These are phyloP conservation scores for Chiloscyllium punctatum DNA, from an alignment of 2,797 vertebrate species.

Conservation along the genomic window DNA sequence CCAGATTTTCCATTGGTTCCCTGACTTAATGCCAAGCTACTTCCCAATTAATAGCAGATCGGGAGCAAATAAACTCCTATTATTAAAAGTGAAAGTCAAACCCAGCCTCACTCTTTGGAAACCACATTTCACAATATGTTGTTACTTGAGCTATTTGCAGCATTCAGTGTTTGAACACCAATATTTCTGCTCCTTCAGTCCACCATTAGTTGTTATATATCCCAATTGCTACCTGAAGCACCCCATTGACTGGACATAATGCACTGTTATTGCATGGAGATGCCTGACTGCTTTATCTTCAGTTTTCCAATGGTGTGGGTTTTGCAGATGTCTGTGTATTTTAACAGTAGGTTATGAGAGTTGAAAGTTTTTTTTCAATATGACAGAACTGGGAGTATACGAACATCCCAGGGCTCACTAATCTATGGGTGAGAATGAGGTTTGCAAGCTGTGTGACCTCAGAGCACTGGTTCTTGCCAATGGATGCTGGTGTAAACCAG, in stretches of 20 bases:
- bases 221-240: background rate
- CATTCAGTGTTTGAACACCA: background rate
- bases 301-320: background rate
- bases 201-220: background rate
- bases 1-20: background rate
- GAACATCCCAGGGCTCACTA: background rate
- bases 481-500: background rate
- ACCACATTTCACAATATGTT: background rate
- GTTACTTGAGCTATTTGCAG: background rate
- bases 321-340: background rate
- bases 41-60: background rate
- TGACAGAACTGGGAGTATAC: background rate
- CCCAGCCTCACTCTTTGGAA: background rate
- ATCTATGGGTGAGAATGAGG: background rate
- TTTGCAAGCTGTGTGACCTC: background rate
- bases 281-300: background rate
- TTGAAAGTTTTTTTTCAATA: background rate
- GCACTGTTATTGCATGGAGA: background rate
- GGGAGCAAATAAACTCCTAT: background rate
- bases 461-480: background rate
- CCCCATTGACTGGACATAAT: background rate
- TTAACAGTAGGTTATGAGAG: background rate
- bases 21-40: background rate
- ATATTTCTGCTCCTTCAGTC: background rate
- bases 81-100: background rate